Base-by-base conservation (phyloP, 2,888 invertebrate genomes). In the Chrysotoxum bicinctum region DNA sequence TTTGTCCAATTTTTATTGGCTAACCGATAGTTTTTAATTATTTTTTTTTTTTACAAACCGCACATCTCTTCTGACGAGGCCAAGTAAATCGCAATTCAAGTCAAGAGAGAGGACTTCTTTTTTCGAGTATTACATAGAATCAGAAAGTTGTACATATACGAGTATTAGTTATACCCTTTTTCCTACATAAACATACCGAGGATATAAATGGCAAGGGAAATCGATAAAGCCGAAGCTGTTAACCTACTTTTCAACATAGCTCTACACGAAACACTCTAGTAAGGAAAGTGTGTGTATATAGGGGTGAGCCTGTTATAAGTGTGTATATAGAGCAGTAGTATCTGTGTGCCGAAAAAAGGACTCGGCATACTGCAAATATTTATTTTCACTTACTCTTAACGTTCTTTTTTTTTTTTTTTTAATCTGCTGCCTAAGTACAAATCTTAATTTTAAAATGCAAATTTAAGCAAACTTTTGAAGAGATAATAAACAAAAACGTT, bases 211-310 rank as follows among this genome's bases (percentile, higher is more conserved):
- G 80, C 62, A 72, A 70, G 74, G 68, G 72, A 84, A 84, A 84
- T 84, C 84, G 84, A 84, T 84, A 84, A 84, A 80, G 84, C 84
- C 80, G 84, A 76, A 84, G 84, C 84, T 84, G 84, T 84, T 84
- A 84, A 84, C 84, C 84, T 84, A 84, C 84, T 84, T 84, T 83
- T 40, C 37, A 45, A 68, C 83, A 54, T 74, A 43, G 75, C 75
- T 50, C 70, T 48, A 45, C 50, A 66, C 50, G 7, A 66, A 66
- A 23, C 52, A 73, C 58, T 64, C 75, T n/a, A 69, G 66, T 69
- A 66, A 82, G 66, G 54, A 45, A 72, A 37, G 58, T 72, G 37
- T 75, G 9, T 14, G 9, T 40, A 43, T 74, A 62, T 70, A 45
- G 12, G 74, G 14, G 48, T 74, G 43, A 43, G 37, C 50, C 60